Conservation (phyloP, 2,888 invertebrate genomes). For the Lasioglossum calceatum region DNA sequence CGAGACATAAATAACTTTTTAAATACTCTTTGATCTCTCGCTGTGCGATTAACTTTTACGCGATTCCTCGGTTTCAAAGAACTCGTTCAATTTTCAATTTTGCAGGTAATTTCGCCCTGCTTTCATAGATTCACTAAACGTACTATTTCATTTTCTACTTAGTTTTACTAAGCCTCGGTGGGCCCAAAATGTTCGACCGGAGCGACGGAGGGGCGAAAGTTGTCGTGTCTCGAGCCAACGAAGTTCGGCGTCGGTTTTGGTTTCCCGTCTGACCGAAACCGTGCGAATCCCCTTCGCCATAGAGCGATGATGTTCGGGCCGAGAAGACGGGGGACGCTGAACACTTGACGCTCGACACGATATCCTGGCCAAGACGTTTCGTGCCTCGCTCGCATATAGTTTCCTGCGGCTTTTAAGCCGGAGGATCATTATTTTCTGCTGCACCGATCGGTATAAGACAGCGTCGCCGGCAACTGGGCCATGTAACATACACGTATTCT, state of each 20-base stretch:
- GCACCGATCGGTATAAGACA: slow-evolving; percentile 65
- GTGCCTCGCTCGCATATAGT: slow-evolving; percentile 58
- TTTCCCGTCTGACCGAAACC: not conserved
- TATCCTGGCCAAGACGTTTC: slow-evolving; percentile 59
- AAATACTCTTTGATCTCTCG: not conserved
- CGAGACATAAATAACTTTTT: not conserved
- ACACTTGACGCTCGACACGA: slow-evolving; percentile 44
- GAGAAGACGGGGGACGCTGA: slow-evolving; percentile 34
- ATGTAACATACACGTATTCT: slow-evolving; percentile 50
- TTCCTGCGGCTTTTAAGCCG: slow-evolving; percentile 65
- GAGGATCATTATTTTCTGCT: slow-evolving; percentile 66
- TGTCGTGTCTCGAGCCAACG: not conserved
- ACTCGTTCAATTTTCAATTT: not conserved
- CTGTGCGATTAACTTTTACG: not conserved
- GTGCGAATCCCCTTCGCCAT: not conserved
- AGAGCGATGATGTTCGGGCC: not conserved
- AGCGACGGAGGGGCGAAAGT: not conserved
- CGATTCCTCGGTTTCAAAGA: not conserved
- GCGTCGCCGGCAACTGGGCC: slow-evolving; percentile 57
- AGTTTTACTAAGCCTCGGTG: not conserved
- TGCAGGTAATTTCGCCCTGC: not conserved
- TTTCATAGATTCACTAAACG: not conserved
- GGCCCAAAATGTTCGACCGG: not conserved
- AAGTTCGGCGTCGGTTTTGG: not conserved
- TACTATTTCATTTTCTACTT: not conserved